These are phyloP conservation scores for Penaeus japonicus DNA, from an alignment of 1,140 invertebrate genomes.

Conservation along the genomic window DNA sequence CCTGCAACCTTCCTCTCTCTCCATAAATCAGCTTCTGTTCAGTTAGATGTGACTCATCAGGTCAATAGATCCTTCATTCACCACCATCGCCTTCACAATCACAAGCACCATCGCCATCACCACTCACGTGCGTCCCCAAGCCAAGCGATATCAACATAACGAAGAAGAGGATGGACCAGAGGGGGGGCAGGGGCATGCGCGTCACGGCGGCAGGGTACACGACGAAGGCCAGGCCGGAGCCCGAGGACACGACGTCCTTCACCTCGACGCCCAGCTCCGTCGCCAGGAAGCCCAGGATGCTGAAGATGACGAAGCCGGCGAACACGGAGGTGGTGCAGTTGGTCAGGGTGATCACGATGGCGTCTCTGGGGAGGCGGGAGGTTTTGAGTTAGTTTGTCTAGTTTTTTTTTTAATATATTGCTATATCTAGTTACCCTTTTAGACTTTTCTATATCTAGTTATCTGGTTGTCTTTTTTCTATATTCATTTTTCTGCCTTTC, in stretches of 20 bases:
- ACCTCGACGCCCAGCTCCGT: constrained; percentile 70
- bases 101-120: neutral
- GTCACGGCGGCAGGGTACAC: constrained; percentile 87
- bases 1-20: neutral
- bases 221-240: constrained; percentile 76
- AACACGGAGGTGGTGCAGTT: constrained; percentile 66
- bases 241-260: constrained; percentile 74
- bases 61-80: neutral
- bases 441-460: too few relatives aligned
- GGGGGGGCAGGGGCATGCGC: constrained; percentile 78
- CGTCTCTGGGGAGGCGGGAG: constrained; percentile 62
- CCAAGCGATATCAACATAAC: constrained; percentile 81
- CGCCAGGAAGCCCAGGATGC: constrained; percentile 73
- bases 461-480: too few relatives aligned
- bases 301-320: constrained; percentile 67
- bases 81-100: neutral
- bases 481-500: too few relatives aligned
- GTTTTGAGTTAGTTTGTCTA: too few relatives aligned
- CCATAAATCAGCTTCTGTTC: neutral
- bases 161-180: constrained; percentile 87
- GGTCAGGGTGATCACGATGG: constrained; percentile 65
- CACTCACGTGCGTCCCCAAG: constrained; percentile 77
- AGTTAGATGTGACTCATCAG: neutral
- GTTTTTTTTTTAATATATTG: too few relatives aligned
- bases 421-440: too few relatives aligned